These are phyloP conservation scores for Myotis pilosus DNA, from an alignment of 2,797 vertebrate species.

Conservation along the genomic window DNA sequence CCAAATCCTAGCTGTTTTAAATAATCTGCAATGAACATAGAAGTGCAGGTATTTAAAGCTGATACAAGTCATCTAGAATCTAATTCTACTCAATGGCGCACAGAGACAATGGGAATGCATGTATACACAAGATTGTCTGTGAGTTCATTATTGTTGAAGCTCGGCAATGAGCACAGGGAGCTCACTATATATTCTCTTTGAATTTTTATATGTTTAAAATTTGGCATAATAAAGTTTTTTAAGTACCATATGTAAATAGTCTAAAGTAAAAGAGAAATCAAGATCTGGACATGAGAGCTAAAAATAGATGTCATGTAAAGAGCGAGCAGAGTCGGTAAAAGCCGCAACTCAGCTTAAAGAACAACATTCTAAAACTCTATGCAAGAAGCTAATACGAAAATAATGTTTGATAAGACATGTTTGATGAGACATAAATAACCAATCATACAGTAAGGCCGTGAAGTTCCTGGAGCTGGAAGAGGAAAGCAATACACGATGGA, in stretches of 20 bases:
- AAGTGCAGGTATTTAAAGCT: neutral
- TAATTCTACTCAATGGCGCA: neutral
- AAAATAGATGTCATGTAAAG: neutral
- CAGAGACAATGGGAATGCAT: neutral
- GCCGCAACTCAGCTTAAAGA: neutral
- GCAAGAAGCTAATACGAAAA: neutral
- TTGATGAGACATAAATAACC: neutral
- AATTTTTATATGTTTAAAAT: neutral
- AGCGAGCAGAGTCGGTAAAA: neutral
- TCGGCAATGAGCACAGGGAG: neutral
- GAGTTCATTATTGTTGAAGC: neutral
- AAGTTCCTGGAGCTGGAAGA: neutral
- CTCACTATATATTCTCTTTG: neutral
- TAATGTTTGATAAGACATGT: neutral
- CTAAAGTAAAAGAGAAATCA: neutral
- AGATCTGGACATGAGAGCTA: neutral
- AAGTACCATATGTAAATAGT: neutral
- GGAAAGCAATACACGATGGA: neutral
- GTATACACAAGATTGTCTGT: neutral
- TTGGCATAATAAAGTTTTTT: constrained; percentile 24
- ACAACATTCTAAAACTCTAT: neutral
- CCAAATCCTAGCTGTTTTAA: neutral
- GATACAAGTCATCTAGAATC: neutral
- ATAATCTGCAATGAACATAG: neutral
- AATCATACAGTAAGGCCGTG: neutral